phyloP scores from a whole-genome alignment of 35 echinoderm and acorn worm species.

The Nesometra sesokonis region DNA sequence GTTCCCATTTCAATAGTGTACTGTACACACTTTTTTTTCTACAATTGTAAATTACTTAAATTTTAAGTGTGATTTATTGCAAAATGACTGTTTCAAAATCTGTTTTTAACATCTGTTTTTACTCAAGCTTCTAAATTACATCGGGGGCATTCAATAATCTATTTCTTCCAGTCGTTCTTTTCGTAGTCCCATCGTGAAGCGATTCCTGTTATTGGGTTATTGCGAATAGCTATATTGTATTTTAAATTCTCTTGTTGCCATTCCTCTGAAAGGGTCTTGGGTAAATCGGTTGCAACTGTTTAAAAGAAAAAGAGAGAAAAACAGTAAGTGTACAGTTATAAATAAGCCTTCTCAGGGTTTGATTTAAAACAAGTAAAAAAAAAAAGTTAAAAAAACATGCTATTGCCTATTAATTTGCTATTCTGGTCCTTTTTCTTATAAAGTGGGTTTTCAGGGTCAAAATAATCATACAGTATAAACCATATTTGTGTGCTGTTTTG shows the following conservation, averaged over 20 bases:
- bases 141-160: background rate
- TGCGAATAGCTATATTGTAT: conserved; percentile 81
- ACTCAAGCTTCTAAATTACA: background rate
- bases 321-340: too few species aligned
- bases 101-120: background rate
- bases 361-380: too few species aligned
- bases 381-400: too few species aligned
- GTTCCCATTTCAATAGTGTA: too few species aligned
- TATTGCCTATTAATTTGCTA: too few species aligned
- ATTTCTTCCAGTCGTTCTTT: conserved; percentile 95
- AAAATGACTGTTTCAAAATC: background rate
- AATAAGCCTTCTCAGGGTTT: too few species aligned
- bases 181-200: conserved; percentile 93
- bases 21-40: too few species aligned
- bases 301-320: background rate
- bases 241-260: conserved; percentile 82
- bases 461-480: too few species aligned
- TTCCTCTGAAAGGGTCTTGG: conserved; percentile 42
- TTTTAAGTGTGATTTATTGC: background rate
- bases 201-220: conserved; percentile 63
- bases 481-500: too few species aligned
- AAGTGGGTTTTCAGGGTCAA: too few species aligned
- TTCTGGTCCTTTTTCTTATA: too few species aligned
- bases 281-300: conserved; percentile 68
- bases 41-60: background rate